Base-by-base conservation (phyloP, 1,140 invertebrate genomes). In the Oppia nitens region DNA sequence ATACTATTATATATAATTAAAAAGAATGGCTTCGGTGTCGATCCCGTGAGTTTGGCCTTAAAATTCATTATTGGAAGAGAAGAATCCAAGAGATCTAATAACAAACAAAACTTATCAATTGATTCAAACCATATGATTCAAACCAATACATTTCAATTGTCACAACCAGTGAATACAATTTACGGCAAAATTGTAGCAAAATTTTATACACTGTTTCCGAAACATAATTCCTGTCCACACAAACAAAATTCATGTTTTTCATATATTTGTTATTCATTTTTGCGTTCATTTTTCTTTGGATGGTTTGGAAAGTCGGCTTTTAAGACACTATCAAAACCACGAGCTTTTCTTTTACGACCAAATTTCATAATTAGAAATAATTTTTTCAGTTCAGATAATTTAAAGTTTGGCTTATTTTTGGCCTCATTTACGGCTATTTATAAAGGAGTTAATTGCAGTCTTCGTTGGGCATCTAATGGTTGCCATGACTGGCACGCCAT, bases 371-470 rank as follows among this genome's bases (percentile, higher is more conserved):
- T 54, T 9, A 25, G 24, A 27, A 27, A 25, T 6, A n/a, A n/a
- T 25, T 54, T 54, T 23, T 25, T 27, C 11, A 25, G 20, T 20
- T n/a, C 17, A n/a, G 11, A 27, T 12, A n/a, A 23, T 24, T 11
- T 54, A 26, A 54, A 54, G 3, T 55, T 63, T 40, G 65, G 62
- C 9, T 49, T 65, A 29, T 65, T 65, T 55, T 28, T 66, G 11
- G 64, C 64, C n/a, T 55, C 64, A 23, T 65, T 66, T 57, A 49
- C 53, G 1, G 57, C 60, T 47, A 56, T 63, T 17, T 63, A 57
- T 47, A 60, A 59, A 17, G 60, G 59, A 45, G 27, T 60, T 21
- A 54, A 53, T 47, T 65, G 64, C 49, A 17, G 57, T 12, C n/a
- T 63, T 1, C 28, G 64, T 12, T 59, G 61, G 53, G n/a, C 50